phyloP scores from a whole-genome alignment of 1,140 invertebrate genomes.

The Sitobion miscanthi region DNA sequence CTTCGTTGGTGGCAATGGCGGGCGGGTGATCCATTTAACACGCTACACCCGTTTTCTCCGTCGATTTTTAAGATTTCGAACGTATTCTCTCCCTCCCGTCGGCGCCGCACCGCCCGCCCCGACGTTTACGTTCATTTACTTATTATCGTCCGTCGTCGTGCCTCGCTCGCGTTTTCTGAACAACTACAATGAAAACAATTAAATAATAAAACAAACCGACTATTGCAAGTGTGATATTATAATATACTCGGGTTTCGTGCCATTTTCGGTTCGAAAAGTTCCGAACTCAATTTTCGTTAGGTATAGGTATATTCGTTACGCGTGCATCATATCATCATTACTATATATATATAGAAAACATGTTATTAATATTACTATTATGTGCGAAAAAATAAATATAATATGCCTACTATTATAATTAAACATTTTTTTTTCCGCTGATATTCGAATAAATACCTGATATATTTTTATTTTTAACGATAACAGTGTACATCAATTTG shows the following conservation, averaged over 20 bases:
- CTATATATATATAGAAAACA: no score
- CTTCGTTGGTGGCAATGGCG: no score
- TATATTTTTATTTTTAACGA: not conserved
- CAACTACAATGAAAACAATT: not conserved
- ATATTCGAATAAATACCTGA: not conserved
- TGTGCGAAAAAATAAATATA: not conserved
- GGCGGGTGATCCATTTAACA: conserved; percentile 30
- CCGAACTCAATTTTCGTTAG: not conserved
- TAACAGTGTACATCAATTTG: not conserved
- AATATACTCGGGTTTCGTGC: not conserved
- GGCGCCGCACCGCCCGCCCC: not conserved
- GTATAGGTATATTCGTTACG: not conserved
- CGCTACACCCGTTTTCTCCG: conserved; percentile 34
- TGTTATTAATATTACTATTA: not conserved
- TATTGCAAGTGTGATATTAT: not conserved
- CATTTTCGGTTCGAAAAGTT: not conserved
- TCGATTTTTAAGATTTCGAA: conserved; percentile 35
- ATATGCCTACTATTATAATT: not conserved
- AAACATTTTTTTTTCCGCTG: no score
- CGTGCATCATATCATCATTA: no score
- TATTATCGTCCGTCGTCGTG: not conserved
- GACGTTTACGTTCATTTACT: not conserved
- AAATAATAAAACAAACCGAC: not conserved
- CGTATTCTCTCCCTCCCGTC: not conserved
- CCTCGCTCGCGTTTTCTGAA: not conserved